phyloP scores from a whole-genome alignment of 2,888 invertebrate genomes.

The Scotopteryx bipunctaria region DNA sequence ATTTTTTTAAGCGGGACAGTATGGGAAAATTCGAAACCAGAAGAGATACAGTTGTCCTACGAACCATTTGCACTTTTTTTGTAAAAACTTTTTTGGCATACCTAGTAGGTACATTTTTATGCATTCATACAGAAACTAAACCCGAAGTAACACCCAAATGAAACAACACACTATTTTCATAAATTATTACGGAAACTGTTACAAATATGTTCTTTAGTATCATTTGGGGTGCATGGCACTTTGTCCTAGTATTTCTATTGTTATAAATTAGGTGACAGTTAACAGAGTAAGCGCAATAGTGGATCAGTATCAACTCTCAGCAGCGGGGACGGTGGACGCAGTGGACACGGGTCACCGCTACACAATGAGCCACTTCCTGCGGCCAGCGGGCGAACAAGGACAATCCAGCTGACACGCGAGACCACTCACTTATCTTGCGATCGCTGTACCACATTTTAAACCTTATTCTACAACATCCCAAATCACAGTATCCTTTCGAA shows the following conservation, averaged over 20 bases:
- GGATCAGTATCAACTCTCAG: constrained; percentile 35
- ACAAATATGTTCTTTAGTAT: not conserved
- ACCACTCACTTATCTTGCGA: constrained; percentile 51
- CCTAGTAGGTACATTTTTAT: too few species aligned
- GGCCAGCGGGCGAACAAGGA: constrained; percentile 66
- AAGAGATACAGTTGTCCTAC: too few species aligned
- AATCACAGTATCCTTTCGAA: constrained; percentile 21
- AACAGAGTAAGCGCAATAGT: constrained; percentile 27
- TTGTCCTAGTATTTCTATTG: constrained; percentile 15
- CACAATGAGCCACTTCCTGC: constrained; percentile 77
- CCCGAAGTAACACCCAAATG: constrained; percentile 12
- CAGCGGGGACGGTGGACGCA: constrained; percentile 44
- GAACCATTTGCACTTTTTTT: too few species aligned
- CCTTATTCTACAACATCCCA: constrained; percentile 32
- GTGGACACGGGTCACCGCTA: constrained; percentile 70
- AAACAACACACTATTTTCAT: not conserved
- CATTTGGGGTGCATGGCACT: not conserved
- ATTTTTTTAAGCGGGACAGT: too few species aligned
- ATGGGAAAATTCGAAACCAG: too few species aligned
- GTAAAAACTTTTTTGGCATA: too few species aligned
- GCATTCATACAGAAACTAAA: constrained; percentile 45
- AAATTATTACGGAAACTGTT: not conserved
- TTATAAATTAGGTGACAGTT: constrained; percentile 24
- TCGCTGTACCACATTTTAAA: constrained; percentile 42
- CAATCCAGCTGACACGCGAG: constrained; percentile 62